A percentile compares a stretch with the other conserved stretches of the same genome.
These are phyloP conservation scores for Andrena marginata DNA, from an alignment of 2,888 invertebrate genomes.

Conservation along the genomic window DNA sequence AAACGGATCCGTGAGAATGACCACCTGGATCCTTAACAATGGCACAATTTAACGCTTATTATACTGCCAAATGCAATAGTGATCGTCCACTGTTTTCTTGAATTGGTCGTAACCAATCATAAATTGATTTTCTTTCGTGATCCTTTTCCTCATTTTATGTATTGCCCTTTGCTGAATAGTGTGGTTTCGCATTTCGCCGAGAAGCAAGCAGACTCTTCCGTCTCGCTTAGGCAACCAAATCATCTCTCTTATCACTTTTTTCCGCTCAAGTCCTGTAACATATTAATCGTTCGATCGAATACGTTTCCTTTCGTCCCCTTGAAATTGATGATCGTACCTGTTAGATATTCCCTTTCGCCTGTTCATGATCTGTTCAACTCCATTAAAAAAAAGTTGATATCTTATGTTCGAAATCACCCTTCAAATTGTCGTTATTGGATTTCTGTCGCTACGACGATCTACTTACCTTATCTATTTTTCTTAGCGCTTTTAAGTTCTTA, in stretches of 20 bases:
- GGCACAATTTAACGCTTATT: conserved; percentile 51
- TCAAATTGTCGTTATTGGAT: not conserved
- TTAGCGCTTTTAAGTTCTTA: not conserved
- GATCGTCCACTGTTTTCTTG: conserved; percentile 78
- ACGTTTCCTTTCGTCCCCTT: not conserved
- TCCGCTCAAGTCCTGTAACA: conserved; percentile 21
- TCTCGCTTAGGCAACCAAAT: conserved; percentile 36
- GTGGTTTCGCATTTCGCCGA: conserved; percentile 48
- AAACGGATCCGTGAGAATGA: conserved; percentile 30
- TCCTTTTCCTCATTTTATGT: conserved; percentile 63
- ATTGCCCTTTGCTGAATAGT: conserved; percentile 39
- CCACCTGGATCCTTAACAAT: conserved; percentile 40
- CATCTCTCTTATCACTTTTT: not conserved
- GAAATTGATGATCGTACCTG: not conserved
- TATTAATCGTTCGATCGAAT: not conserved
- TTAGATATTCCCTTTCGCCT: not conserved
- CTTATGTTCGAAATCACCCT: not conserved
- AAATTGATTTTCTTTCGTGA: conserved; percentile 19
- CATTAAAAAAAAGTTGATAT: not conserved
- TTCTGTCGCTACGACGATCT: too few relatives aligned
- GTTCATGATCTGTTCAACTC: not conserved
- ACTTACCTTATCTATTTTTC: too few relatives aligned
- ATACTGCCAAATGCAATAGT: conserved; percentile 53
- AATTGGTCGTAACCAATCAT: conserved; percentile 57
- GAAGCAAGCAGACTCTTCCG: conserved; percentile 22